These are phyloP conservation scores for Corbicula japonica DNA, from an alignment of 2,888 invertebrate genomes.

Conservation along the genomic window DNA sequence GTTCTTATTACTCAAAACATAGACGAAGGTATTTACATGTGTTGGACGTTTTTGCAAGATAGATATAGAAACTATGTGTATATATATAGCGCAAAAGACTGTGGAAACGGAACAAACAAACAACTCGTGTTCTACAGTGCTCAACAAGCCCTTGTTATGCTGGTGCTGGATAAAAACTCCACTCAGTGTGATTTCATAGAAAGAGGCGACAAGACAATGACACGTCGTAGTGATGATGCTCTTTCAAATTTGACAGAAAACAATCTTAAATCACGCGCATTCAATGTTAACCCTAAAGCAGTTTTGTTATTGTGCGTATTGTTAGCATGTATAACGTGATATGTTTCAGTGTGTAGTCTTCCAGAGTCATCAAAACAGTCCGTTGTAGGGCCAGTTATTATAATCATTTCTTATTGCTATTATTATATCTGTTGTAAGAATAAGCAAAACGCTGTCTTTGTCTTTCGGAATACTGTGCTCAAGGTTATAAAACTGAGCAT, in stretches of 20 bases:
- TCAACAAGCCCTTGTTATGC: slow-evolving; percentile 44
- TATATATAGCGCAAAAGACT: slow-evolving; percentile 56
- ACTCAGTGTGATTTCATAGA: slow-evolving; percentile 57
- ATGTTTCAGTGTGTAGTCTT: no score
- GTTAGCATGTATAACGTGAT: no score
- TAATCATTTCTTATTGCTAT: no score
- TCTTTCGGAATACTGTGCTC: no score
- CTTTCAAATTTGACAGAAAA: slow-evolving; percentile 38
- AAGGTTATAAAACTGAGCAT: no score
- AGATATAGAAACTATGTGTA: slow-evolving; percentile 48
- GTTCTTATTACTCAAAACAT: slow-evolving; percentile 58
- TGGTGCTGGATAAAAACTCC: slow-evolving; percentile 53
- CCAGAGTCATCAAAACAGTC: no score
- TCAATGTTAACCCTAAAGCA: no score
- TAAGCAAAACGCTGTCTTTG: no score
- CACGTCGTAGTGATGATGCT: slow-evolving; percentile 40
- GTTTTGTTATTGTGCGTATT: no score
- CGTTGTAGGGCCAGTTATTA: no score
- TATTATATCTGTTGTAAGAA: no score
- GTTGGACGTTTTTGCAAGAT: slow-evolving; percentile 61
- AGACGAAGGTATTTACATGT: slow-evolving; percentile 43
- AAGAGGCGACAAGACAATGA: slow-evolving; percentile 33
- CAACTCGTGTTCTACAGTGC: slow-evolving; percentile 54
- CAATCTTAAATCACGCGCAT: slow-evolving; percentile 20
- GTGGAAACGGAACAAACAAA: slow-evolving; percentile 65